Base-by-base conservation (phyloP, 2,797 vertebrate genomes). In the Melanotaenia boesemani region DNA sequence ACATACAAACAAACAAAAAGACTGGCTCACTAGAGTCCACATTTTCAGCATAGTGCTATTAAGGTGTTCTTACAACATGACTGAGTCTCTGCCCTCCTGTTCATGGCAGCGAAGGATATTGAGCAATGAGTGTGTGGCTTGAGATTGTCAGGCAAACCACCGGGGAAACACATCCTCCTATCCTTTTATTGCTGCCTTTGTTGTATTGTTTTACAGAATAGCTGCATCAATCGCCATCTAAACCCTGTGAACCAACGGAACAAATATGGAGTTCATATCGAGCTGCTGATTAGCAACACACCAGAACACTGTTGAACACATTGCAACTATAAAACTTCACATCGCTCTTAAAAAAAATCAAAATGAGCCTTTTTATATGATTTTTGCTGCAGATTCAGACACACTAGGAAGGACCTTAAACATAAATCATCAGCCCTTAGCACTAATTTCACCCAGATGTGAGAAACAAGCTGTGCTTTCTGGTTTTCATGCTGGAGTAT, bases 101-200 rank as follows among this genome's bases (percentile, higher is more conserved):
- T 68, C 72, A 36, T 84, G 84, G 80, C 77, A 78, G 82, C 61
- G 37, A 76, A 70, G 77, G 82, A 89, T 84, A 80, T 79, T 88
- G 84, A 90, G 77, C 86, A 88, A 88, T 74, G 85, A 90, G 74
- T 84, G 78, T 41, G 67, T 71, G 82, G 83, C 81, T 91, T 79
- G 75, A 88, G 80, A 88, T 72, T 84, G 87, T 90, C 85, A 90
- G 80, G 82, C 74, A 82, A 84, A 86, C 79, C 81, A 72, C 84
- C 81, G 77, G 79, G 83, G 68, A 86, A 82, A 85, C 77, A 72
- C 83, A 86, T 82, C 86, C 86, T 84, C 76, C 58, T 71, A 76
- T 72, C 55, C 83, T 88, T 74, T 76, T 74, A 83, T 84, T 91
- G 85, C 83, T 76, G 72, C 74, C 66, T 86, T 72, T 84, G 77